phyloP scores from a whole-genome alignment of 2,797 vertebrate genomes.

The Mareca penelope region DNA sequence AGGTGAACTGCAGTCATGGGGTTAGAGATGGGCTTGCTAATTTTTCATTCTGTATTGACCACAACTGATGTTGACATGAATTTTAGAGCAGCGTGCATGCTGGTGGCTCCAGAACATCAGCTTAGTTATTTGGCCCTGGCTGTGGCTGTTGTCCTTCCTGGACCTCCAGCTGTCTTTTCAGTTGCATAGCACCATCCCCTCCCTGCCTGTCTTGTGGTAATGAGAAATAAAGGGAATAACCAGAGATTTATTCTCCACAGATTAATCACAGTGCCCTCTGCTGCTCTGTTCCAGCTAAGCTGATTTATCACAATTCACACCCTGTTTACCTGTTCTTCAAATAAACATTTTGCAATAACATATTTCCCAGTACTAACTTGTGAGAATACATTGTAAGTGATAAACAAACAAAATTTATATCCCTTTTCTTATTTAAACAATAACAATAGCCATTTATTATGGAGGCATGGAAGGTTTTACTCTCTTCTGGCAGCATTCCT shows the following conservation, averaged over 20 bases:
- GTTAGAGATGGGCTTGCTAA: background rate
- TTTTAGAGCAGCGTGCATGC: background rate
- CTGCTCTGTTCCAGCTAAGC: background rate
- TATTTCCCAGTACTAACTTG: background rate
- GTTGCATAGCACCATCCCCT: background rate
- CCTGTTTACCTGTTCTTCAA: background rate
- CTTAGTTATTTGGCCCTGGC: background rate
- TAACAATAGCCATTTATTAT: background rate
- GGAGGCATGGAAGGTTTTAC: background rate
- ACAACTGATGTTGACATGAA: accelerated
- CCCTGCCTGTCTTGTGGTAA: background rate
- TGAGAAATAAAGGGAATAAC: background rate
- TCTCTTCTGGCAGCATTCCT: background rate
- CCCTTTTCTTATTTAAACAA: background rate
- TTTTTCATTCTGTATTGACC: background rate
- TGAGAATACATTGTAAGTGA: background rate
- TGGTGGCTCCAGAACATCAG: background rate
- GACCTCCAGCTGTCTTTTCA: background rate
- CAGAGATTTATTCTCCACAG: background rate
- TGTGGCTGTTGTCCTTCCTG: background rate
- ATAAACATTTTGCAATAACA: background rate
- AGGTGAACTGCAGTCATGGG: background rate
- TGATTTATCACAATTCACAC: background rate
- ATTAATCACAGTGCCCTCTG: conserved; percentile 43
- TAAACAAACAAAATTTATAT: background rate